A percentile compares a stretch with the other conserved stretches of the same genome.
phyloP scores from a whole-genome alignment of 2,113 vertebrate genomes.

The Ornithorhynchus anatinus region DNA sequence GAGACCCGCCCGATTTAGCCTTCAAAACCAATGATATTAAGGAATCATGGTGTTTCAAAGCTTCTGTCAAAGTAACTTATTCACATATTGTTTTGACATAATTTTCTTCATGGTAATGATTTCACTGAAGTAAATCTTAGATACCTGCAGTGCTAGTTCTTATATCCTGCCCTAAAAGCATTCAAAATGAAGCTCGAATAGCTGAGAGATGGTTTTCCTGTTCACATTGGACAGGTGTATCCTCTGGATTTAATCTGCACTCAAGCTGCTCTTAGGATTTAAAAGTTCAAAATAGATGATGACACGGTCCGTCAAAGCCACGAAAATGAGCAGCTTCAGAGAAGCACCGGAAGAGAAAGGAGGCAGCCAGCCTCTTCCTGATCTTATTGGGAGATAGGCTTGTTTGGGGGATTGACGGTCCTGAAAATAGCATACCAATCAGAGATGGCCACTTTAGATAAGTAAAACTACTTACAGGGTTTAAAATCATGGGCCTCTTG shows the following conservation, averaged over 20 bases:
- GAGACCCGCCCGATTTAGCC: too few species aligned
- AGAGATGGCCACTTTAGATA: constrained; percentile 1
- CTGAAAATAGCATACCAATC: constrained; percentile 1
- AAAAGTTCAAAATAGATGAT: too few species aligned
- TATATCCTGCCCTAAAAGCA: too few species aligned
- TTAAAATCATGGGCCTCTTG: neutral
- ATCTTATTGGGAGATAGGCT: neutral
- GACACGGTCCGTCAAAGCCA: neutral
- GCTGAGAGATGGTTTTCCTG: constrained; percentile 17
- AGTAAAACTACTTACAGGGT: neutral
- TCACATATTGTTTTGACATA: neutral
- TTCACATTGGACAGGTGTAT: constrained; percentile 14
- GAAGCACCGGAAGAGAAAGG: neutral
- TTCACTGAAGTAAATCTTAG: neutral
- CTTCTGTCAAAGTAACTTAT: constrained; percentile 18
- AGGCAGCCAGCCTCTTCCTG: neutral
- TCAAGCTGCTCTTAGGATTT: constrained; percentile 8
- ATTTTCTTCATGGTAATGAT: neutral
- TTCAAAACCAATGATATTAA: neutral
- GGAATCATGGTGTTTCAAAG: constrained; percentile 2
- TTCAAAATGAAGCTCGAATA: constrained; percentile 20
- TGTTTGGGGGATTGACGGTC: constrained; percentile 10
- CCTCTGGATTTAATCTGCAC: too few species aligned
- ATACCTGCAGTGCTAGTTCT: too few species aligned
- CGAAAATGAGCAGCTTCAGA: constrained; percentile 9